A percentile compares a stretch with the other conserved stretches of the same genome.
Conservation (phyloP, 2,888 invertebrate species). For the Macrosiphum euphorbiae region DNA sequence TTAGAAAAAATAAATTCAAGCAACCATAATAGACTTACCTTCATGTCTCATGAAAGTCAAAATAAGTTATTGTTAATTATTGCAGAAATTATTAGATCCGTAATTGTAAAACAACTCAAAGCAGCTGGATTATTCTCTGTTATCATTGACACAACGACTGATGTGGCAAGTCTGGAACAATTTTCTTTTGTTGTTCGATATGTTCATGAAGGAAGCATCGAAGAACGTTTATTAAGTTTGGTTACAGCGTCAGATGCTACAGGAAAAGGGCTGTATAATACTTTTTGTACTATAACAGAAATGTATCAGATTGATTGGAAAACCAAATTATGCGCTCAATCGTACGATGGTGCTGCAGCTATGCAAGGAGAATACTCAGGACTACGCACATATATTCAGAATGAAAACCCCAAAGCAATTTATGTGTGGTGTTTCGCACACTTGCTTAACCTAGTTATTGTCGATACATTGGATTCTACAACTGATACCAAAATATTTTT, state of each 20-base stretch:
- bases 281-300: background rate
- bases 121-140: too few species aligned
- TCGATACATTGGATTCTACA: conserved; percentile 17
- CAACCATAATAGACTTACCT: background rate
- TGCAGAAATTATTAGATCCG: background rate
- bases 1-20: background rate
- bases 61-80: background rate
- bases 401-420: conserved; percentile 27
- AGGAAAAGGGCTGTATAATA: conserved; percentile 3
- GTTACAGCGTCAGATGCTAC: too few species aligned
- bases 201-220: too few species aligned
- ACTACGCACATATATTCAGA: background rate
- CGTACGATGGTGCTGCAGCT: background rate
- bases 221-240: too few species aligned
- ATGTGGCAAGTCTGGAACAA: background rate
- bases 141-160: background rate
- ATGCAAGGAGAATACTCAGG: conserved; percentile 8
- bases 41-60: conserved; percentile 6
- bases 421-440: conserved; percentile 14
- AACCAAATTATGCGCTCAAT: background rate
- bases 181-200: background rate
- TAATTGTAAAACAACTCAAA: background rate
- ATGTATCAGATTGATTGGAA: conserved; percentile 10
- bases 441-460: background rate
- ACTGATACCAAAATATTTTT: conserved; percentile 11